Conservation (phyloP, 2,113 vertebrate species). For the Sinocyclocheilus maitianheensis region DNA sequence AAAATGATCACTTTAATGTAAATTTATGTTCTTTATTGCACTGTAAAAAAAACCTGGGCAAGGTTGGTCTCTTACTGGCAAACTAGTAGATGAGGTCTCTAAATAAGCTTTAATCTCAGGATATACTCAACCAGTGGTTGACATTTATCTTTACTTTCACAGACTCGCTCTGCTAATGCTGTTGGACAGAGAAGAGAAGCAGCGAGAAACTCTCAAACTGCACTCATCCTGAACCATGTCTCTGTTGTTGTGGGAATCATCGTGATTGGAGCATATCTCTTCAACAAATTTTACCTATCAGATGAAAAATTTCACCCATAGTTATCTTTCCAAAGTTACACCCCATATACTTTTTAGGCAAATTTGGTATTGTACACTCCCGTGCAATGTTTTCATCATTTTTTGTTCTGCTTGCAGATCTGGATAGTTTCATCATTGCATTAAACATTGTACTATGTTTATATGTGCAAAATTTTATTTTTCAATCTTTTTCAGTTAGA, state of each 20-base stretch:
- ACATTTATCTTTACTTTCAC: neutral
- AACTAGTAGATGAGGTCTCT: no score
- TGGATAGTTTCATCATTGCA: neutral
- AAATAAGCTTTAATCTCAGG: no score
- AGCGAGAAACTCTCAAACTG: neutral
- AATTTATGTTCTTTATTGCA: neutral
- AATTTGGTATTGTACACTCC: neutral
- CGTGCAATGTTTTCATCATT: neutral
- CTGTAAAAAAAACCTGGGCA: neutral
- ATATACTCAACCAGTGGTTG: neutral
- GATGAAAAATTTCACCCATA: neutral
- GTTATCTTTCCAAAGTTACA: neutral
- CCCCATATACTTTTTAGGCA: neutral
- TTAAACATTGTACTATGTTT: neutral
- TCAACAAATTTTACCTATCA: neutral
- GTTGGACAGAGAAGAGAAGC: neutral
- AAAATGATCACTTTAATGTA: no score
- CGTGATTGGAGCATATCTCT: fast-evolving
- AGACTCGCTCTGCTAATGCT: neutral
- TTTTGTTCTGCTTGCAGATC: neutral
- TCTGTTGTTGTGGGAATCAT: neutral
- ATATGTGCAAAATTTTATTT: neutral
- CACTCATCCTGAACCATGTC: neutral
- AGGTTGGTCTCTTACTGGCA: neutral
- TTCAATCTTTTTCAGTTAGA: neutral